Base-by-base conservation (phyloP, 2,888 invertebrate genomes). In the Plemyria rubiginata region DNA sequence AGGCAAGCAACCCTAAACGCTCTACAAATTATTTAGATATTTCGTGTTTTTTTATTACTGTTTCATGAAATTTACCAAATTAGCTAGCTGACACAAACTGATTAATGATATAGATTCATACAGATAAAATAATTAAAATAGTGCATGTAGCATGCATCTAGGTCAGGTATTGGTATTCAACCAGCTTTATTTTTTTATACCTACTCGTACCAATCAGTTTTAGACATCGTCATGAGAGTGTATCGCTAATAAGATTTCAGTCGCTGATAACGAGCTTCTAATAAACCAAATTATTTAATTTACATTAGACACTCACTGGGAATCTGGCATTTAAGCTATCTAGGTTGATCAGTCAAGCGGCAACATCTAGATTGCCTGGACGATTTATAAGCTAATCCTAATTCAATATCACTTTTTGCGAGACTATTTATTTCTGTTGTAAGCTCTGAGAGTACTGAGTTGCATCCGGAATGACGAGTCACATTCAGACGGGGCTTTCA, bases 281-380 rank as follows among this genome's bases (percentile, higher is more conserved):
- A 38, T 55, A 60, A 63, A 62, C 68, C 54, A 59, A 71, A 65
- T 67, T 68, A 68, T 70, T 70, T 65, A 70, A 70, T 70, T 69
- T 66, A 67, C 76, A 79, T 77, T 76, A 75, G 74, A 80, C 78
- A 80, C 82, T 82, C 86, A 86, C 88, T 92, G 91, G 90, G 92
- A 92, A 90, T 87, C 86, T 92, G 92, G 88, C 92, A 92, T 92
- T 92, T 92, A 90, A 86, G 87, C 81, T 86, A 90, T 90, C 88
- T 86, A 82, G 80, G 75, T 79, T 85, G 88, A 88, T 90, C 92
- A 90, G 77, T 90, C 86, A 88, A 82, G 89, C 91, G 81, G 82
- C 81, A 88, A 87, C 80, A 87, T 88, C 90, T 87, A 90, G 90
- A 90, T 92, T 86, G 85, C 73, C 83, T 84, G 87, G 88, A 88